A percentile compares a stretch with the other conserved stretches of the same genome.
Conservation (phyloP, 1,140 invertebrate species). For the Drosophila parvula region DNA sequence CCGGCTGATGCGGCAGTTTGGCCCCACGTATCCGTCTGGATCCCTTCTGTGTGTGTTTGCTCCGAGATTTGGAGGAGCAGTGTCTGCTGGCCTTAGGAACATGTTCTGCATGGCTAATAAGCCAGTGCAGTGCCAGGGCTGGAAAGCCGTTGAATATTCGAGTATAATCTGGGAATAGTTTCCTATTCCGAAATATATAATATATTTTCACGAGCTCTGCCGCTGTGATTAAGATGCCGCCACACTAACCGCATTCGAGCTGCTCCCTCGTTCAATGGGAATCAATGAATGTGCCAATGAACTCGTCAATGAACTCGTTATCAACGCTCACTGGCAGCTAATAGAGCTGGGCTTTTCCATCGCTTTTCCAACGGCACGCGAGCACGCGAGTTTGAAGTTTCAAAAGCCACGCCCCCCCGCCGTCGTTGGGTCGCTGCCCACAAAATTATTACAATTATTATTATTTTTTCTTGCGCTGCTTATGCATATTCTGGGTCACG, state of each 20-base stretch:
- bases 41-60: conserved; percentile 14
- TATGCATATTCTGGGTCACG: conserved; percentile 71
- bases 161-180: not conserved
- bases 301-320: conserved; percentile 77
- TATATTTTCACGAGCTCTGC: conserved; percentile 1
- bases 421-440: conserved; percentile 24
- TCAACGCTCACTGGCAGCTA: conserved; percentile 44
- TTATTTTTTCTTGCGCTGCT: conserved; percentile 45
- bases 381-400: conserved; percentile 59
- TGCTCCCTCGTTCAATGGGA: conserved; percentile 26
- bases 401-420: conserved; percentile 34
- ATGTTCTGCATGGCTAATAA: conserved; percentile 74
- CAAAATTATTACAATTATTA: conserved; percentile 75
- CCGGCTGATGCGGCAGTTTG: conserved; percentile 35
- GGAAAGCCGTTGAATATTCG: not conserved
- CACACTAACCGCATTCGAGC: conserved; percentile 45
- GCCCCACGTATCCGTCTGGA: conserved; percentile 44
- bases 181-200: not conserved
- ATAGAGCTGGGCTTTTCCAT: conserved; percentile 38
- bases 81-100: conserved; percentile 56
- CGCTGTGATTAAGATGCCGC: conserved; percentile 22
- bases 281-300: conserved; percentile 81
- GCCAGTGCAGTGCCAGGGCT: conserved; percentile 9
- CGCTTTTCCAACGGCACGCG: conserved; percentile 41
- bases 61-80: conserved; percentile 61